phyloP scores from a whole-genome alignment of 2,797 vertebrate genomes.

The Fundulus diaphanus region DNA sequence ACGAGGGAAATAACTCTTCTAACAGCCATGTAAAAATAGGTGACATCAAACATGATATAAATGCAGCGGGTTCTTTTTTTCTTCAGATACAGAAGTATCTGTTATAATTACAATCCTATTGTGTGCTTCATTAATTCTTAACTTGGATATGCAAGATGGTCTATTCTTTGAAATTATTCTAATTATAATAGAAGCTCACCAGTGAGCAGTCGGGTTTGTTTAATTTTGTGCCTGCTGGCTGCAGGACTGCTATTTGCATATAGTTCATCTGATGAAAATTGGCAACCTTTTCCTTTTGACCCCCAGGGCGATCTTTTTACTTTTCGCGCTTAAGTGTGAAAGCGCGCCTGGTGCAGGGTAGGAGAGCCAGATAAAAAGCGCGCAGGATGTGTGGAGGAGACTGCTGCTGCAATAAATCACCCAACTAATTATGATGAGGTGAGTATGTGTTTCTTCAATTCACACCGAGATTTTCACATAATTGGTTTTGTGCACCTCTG shows the following conservation, averaged over 20 bases:
- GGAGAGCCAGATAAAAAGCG: constrained; percentile 20
- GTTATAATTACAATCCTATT: constrained; percentile 15
- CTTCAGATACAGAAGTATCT: constrained; percentile 2
- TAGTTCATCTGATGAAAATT: constrained; percentile 55
- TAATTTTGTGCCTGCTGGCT: constrained; percentile 37
- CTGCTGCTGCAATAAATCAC: constrained; percentile 41
- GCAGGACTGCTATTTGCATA: constrained; percentile 61
- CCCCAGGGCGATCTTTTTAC: constrained; percentile 58
- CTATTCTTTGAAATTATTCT: constrained; percentile 29
- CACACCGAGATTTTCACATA: constrained; percentile 14
- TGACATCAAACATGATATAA: constrained; percentile 26
- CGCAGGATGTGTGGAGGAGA: constrained; percentile 25
- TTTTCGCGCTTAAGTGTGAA: constrained; percentile 44
- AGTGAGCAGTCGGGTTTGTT: constrained; percentile 20
- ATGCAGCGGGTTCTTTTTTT: background rate
- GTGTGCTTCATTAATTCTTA: constrained; percentile 26
- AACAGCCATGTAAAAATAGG: constrained; percentile 25
- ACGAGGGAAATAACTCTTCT: too few relatives aligned
- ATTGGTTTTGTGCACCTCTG: constrained; percentile 14
- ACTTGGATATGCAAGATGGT: constrained; percentile 9
- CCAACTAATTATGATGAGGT: constrained; percentile 33
- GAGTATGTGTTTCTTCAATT: background rate
- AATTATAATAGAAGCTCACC: constrained; percentile 21
- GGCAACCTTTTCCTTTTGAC: constrained; percentile 64
- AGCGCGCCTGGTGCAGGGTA: constrained; percentile 6